Conservation (phyloP, 2,888 invertebrate genomes). For the Apoda limacodes region DNA sequence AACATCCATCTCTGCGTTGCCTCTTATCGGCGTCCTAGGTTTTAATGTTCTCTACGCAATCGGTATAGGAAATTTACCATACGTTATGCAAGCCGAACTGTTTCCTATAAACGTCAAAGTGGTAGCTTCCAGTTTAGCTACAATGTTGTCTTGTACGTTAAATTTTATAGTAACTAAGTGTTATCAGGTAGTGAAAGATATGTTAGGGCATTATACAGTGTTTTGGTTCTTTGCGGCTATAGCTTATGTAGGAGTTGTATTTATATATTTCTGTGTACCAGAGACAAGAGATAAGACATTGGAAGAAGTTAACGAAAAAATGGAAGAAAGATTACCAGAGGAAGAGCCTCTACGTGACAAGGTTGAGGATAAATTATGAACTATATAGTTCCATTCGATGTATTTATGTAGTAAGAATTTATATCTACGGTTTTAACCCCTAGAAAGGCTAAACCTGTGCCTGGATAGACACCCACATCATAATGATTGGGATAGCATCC, state of each 20-base stretch:
- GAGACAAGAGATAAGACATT: conserved; percentile 74
- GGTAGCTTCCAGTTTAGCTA: conserved; percentile 68
- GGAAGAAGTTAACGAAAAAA: conserved; percentile 68
- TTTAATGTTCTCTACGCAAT: conserved; percentile 71
- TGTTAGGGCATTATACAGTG: conserved; percentile 67
- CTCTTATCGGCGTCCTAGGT: conserved; percentile 64
- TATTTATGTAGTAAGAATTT: too few relatives aligned
- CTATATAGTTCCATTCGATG: too few relatives aligned
- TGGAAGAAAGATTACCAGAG: conserved; percentile 43
- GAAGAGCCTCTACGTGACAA: conserved; percentile 27
- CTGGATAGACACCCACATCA: too few relatives aligned
- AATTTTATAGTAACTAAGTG: conserved; percentile 71
- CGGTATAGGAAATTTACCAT: conserved; percentile 72
- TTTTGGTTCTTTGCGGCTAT: conserved; percentile 69
- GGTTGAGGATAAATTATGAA: too few relatives aligned
- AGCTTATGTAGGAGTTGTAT: conserved; percentile 67
- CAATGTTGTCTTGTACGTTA: conserved; percentile 65
- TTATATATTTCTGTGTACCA: conserved; percentile 68
- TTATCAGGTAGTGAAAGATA: conserved; percentile 67
- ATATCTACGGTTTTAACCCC: too few relatives aligned
- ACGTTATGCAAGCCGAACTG: conserved; percentile 73
- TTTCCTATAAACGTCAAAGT: conserved; percentile 75
- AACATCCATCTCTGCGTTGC: conserved; percentile 53
- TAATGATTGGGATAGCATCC: too few relatives aligned
- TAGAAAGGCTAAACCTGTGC: too few relatives aligned